Base-by-base conservation (phyloP, 1,140 invertebrate genomes). In the Papilio dardanus region DNA sequence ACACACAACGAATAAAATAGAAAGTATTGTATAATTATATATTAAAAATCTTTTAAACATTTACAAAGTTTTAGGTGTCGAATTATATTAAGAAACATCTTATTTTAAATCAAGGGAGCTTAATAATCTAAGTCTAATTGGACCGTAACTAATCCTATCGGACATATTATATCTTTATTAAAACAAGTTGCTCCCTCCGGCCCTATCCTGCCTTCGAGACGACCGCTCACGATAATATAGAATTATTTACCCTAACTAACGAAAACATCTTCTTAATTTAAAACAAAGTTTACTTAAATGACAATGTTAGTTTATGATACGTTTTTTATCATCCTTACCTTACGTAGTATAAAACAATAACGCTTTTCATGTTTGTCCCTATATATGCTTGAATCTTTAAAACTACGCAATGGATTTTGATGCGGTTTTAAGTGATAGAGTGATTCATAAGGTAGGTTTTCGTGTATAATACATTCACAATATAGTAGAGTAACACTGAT, bases 141-240 rank as follows among this genome's bases (percentile, higher is more conserved):
- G 54, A 62, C 24, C 24, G 54, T 62, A 62, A 62, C 54, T 62
- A 28, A 62, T 62, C 54, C 54, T 62, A 62, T 62, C 54, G 54
- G 54, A 62, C 54, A 62, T 62, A 62, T 62, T 62, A 62, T 62
- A 62, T 62, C 54, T 62, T 62, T 62, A 54, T 58, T 58, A 58
- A 58, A 58, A 58, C 54, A 58, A 58, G 54, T 58, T 58, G 54
- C 21, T 58, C 54, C 54, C 54, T 58, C 24, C 14, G 3, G 54
- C 2, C 54, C 54, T 58, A 28, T 58, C 28, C 10, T 58, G 54
- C 8, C 54, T 28, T 58, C 54, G 54, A 58, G 54, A 58, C 50
- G 50, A 24, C 19, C 50, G 21, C 19, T 16, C 16, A 6, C 3
- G 50, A 54, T 54, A 54, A 24, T 54, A 54, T 19, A 54, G 50